Conservation (phyloP, 2,113 vertebrate species). For the Odocoileus virginianus region DNA sequence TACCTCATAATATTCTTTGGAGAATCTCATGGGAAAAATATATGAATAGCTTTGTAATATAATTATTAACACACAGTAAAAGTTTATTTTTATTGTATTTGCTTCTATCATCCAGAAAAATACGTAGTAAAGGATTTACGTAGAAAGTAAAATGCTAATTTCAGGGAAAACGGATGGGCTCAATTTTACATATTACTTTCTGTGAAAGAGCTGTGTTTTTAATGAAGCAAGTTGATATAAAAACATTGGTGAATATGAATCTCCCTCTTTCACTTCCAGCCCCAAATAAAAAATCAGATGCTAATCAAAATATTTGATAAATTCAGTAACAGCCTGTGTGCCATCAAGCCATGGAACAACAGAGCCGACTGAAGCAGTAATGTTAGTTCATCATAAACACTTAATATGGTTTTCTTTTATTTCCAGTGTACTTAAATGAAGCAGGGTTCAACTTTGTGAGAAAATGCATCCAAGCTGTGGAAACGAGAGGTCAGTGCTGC, state of each 20-base stretch:
- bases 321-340: not conserved
- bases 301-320: not conserved
- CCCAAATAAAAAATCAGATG: not conserved
- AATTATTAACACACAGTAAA: not conserved
- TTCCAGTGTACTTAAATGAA: constrained; percentile 94
- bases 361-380: not conserved
- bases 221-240: not conserved
- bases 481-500: constrained; percentile 86
- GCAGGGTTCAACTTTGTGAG: constrained; percentile 97
- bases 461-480: constrained; percentile 94
- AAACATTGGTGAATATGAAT: not conserved
- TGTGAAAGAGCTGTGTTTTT: not conserved
- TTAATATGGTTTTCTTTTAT: constrained; percentile 35
- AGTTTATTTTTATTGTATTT: not conserved
- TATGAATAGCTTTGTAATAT: not conserved
- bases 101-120: not conserved
- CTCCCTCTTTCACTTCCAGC: not conserved
- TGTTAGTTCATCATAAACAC: not conserved
- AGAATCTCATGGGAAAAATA: not conserved
- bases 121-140: not conserved
- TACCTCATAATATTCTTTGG: not conserved
- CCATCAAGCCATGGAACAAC: not conserved
- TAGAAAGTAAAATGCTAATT: not conserved
- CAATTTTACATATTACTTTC: not conserved
- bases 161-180: not conserved